Percentiles rank a stretch among this genome's conserved stretches.
These are phyloP conservation scores for Apantesis nais DNA, from an alignment of 2,888 invertebrate genomes.

Conservation along the genomic window DNA sequence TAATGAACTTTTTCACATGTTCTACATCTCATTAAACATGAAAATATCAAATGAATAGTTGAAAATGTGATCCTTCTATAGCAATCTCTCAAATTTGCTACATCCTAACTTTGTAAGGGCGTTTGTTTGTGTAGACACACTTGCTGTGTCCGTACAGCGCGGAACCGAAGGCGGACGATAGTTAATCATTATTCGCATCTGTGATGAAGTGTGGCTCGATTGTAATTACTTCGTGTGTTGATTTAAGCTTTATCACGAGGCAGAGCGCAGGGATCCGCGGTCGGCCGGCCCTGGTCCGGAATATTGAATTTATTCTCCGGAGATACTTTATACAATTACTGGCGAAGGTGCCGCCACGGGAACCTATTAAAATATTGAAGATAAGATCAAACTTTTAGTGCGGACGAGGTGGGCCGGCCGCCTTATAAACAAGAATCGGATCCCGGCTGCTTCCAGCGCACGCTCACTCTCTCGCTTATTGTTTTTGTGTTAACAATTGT, in stretches of 20 bases:
- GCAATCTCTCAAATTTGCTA: background rate
- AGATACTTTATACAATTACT: conserved; percentile 80
- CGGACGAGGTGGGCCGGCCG: conserved; percentile 79
- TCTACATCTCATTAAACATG: conserved; percentile 3
- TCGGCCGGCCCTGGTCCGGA: conserved; percentile 57
- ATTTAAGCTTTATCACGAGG: conserved; percentile 81
- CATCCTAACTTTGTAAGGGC: background rate
- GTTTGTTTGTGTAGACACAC: conserved; percentile 23
- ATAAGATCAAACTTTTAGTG: conserved; percentile 82
- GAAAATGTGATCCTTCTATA: background rate
- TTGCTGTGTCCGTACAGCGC: conserved; percentile 53
- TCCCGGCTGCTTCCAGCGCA: conserved; percentile 70
- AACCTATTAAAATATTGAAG: conserved; percentile 84
- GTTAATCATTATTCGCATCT: conserved; percentile 82
- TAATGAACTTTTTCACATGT: no score
- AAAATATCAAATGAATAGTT: conserved; percentile 45
- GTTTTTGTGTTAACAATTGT: conserved; percentile 80
- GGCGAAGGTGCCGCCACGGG: conserved; percentile 80
- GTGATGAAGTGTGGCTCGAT: conserved; percentile 79
- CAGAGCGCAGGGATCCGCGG: conserved; percentile 59
- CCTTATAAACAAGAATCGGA: conserved; percentile 74
- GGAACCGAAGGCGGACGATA: conserved; percentile 68
- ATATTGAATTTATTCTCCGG: conserved; percentile 78
- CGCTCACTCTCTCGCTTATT: conserved; percentile 70
- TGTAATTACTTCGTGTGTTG: conserved; percentile 84